A percentile compares a stretch with the other conserved stretches of the same genome.
These are phyloP conservation scores for Neodiprion virginianus DNA, from an alignment of 1,140 invertebrate species.

Conservation along the genomic window DNA sequence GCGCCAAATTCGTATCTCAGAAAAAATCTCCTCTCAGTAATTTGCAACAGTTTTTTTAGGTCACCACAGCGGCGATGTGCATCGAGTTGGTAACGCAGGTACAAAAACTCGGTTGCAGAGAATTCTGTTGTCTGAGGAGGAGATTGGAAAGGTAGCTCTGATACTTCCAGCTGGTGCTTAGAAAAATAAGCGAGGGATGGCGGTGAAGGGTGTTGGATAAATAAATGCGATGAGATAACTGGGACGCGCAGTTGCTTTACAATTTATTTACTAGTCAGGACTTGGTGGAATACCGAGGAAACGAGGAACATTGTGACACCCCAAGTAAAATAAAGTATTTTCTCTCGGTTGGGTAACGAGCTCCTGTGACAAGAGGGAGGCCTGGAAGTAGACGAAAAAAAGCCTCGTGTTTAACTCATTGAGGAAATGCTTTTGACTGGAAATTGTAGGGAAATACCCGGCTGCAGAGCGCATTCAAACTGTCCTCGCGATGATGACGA, in stretches of 20 bases:
- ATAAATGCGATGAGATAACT: background rate
- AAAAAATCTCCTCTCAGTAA: too few species aligned
- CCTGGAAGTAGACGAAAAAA: too few species aligned
- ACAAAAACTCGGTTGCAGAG: too few species aligned
- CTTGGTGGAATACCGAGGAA: background rate
- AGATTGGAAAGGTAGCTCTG: background rate
- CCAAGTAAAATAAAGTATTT: background rate
- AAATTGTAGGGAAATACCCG: background rate
- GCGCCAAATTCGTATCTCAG: too few species aligned
- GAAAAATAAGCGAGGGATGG: background rate
- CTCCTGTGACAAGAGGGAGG: background rate
- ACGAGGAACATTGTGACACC: background rate
- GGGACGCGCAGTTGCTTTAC: background rate
- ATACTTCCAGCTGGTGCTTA: background rate
- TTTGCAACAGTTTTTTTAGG: too few species aligned
- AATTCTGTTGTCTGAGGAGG: background rate
- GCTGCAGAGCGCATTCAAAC: background rate
- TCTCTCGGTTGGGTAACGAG: background rate
- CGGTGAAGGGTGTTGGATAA: background rate
- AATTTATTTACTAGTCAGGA: slow-evolving; percentile 1
- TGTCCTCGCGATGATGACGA: background rate
- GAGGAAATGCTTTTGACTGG: background rate
- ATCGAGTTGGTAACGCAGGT: too few species aligned
- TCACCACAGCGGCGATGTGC: too few species aligned
- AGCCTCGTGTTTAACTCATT: background rate